A percentile compares a stretch with the other conserved stretches of the same genome.
Evolutionary conservation across 2,113 vertebrate species (phyloP).

Genomic region (Pomatorhinus ruficollis): DNA sequence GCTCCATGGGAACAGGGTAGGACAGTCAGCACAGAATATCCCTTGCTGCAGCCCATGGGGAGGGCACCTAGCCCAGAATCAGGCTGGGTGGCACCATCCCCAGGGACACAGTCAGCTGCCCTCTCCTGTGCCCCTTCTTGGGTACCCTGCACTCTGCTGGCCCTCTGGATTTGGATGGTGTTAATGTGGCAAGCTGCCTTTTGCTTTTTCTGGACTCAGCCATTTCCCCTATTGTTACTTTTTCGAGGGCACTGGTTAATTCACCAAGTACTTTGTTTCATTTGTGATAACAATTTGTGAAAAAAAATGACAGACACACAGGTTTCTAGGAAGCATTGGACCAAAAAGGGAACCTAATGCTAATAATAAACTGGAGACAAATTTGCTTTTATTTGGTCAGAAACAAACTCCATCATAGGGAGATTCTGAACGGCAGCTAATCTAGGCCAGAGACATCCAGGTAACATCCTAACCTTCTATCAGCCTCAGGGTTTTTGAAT

Average conservation of each 20-base stretch:
- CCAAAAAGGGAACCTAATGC: conserved; percentile 14
- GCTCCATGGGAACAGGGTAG: not conserved
- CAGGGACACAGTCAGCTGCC: not conserved
- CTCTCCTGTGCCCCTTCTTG: fast-evolving
- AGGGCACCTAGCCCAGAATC: not conserved
- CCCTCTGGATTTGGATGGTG: fast-evolving
- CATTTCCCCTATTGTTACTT: not conserved
- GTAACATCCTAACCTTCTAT: not conserved
- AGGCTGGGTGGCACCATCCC: not conserved
- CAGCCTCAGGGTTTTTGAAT: not conserved
- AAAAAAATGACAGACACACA: conserved; percentile 62
- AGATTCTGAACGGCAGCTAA: not conserved
- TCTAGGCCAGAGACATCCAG: not conserved
- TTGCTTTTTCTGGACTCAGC: not conserved
- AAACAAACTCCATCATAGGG: not conserved
- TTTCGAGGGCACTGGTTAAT: not conserved
- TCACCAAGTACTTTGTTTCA: conserved; percentile 27
- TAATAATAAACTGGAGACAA: conserved; percentile 70
- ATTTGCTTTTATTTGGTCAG: conserved; percentile 29
- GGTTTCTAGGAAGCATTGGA: conserved; percentile 72
- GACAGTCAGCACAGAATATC: not conserved
- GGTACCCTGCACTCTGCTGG: not conserved
- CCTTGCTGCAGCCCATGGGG: not conserved
- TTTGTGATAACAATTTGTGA: conserved; percentile 21
- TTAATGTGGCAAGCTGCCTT: not conserved